phyloP scores from a whole-genome alignment of 1,140 invertebrate genomes.

The Triops longicaudatus region DNA sequence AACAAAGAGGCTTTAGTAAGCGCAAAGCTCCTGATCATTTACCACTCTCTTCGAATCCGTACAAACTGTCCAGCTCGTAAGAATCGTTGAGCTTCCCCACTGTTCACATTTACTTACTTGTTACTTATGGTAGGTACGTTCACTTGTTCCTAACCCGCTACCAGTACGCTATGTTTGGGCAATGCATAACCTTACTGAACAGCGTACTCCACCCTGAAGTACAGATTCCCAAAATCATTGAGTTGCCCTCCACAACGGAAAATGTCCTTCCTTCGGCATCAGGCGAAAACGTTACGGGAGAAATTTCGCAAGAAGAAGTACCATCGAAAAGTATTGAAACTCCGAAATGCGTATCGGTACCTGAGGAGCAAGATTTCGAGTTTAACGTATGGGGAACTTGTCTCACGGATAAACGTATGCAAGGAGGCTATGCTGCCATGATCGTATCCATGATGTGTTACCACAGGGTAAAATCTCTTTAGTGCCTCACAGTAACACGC shows the following conservation, averaged over 20 bases:
- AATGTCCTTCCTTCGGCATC: neutral
- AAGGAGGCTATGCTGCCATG: slow-evolving; percentile 38
- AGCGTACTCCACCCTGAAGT: neutral
- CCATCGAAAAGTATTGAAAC: neutral
- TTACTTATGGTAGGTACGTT: slow-evolving; percentile 31
- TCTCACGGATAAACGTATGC: slow-evolving; percentile 17
- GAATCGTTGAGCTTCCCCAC: slow-evolving; percentile 4
- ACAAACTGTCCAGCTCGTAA: slow-evolving; percentile 43
- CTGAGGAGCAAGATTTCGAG: neutral
- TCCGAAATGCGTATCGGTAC: neutral
- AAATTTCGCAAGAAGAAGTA: neutral
- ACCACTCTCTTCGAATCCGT: slow-evolving; percentile 47
- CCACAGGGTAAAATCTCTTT: slow-evolving; percentile 24
- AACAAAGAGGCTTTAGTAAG: slow-evolving; percentile 36
- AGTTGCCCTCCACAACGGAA: neutral
- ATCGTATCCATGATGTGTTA: slow-evolving; percentile 35
- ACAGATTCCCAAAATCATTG: neutral
- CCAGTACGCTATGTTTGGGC: slow-evolving; percentile 41
- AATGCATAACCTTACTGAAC: slow-evolving; percentile 28
- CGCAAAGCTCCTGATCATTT: slow-evolving; percentile 39
- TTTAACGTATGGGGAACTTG: slow-evolving; percentile 5
- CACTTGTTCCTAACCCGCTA: slow-evolving; percentile 47
- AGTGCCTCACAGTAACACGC: too few relatives aligned
- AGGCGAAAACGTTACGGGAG: neutral
- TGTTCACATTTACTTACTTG: slow-evolving; percentile 21